Evolutionary conservation across 2,113 vertebrate species (phyloP).

Genomic region (Dicrurus megarhynchus): DNA sequence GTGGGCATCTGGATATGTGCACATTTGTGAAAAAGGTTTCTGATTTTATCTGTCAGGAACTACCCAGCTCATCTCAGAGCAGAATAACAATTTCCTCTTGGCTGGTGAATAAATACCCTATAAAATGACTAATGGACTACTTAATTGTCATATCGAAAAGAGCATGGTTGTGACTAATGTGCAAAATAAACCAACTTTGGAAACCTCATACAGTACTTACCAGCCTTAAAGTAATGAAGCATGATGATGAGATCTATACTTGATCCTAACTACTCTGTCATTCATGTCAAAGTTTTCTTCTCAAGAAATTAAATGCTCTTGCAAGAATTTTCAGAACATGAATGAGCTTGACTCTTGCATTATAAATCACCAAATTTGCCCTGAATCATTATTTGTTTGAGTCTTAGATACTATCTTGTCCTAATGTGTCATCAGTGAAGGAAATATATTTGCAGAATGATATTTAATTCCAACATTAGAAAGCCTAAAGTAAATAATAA

Average conservation of each 20-base stretch:
- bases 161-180: slow-evolving; percentile 58
- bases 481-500: slow-evolving; percentile 27
- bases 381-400: neutral
- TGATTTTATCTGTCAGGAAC: slow-evolving; percentile 51
- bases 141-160: slow-evolving; percentile 48
- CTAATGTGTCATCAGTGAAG: neutral
- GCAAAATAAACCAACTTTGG: slow-evolving; percentile 55
- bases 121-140: slow-evolving; percentile 65
- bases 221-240: slow-evolving; percentile 53
- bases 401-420: neutral
- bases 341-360: neutral
- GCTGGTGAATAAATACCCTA: slow-evolving; percentile 46
- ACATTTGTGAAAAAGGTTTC: neutral
- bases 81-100: slow-evolving; percentile 48
- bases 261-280: slow-evolving; percentile 27
- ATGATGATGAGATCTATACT: slow-evolving; percentile 6
- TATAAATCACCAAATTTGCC: neutral
- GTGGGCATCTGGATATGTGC: neutral
- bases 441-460: neutral
- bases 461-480: neutral
- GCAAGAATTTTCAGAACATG: neutral
- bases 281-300: slow-evolving; percentile 19
- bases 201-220: slow-evolving; percentile 32
- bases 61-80: slow-evolving; percentile 26
- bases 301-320: slow-evolving; percentile 4